These are phyloP conservation scores for Diabrotica undecimpunctata DNA, from an alignment of 1,140 invertebrate genomes.

Conservation along the genomic window DNA sequence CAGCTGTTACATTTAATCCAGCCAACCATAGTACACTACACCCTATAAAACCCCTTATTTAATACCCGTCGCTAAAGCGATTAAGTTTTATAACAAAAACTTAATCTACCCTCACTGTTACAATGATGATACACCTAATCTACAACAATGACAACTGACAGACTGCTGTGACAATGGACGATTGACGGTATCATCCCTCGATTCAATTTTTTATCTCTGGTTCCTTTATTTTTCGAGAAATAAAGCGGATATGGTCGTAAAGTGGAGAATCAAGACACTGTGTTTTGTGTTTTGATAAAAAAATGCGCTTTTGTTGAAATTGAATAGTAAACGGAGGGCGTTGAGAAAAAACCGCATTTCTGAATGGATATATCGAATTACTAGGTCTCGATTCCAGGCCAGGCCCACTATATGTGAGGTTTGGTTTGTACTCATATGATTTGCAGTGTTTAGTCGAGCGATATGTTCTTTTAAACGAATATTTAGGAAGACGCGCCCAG, in stretches of 20 bases:
- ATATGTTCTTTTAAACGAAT: too few relatives aligned
- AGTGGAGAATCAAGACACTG: conserved; percentile 1
- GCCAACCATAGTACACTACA: neutral
- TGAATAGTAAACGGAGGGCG: neutral
- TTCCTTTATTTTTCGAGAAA: neutral
- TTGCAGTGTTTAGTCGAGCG: too few relatives aligned
- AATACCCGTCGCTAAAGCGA: neutral
- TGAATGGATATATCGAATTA: neutral
- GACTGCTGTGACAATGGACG: neutral
- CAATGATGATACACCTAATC: conserved; percentile 2
- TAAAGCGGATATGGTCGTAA: conserved; percentile 1
- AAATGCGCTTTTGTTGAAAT: neutral
- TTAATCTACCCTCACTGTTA: neutral
- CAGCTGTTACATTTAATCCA: conserved; percentile 2
- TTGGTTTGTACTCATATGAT: too few relatives aligned
- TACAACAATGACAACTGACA: conserved; percentile 2
- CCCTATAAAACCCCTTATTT: neutral
- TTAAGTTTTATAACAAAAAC: conserved; percentile 1
- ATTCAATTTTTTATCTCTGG: neutral
- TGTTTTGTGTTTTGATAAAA: neutral
- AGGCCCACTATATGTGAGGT: too few relatives aligned
- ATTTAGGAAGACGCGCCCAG: too few relatives aligned
- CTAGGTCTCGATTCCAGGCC: neutral
- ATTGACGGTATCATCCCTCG: conserved; percentile 1
- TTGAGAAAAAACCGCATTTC: neutral